These are phyloP conservation scores for Piprites chloris DNA, from an alignment of 2,113 vertebrate species.

Conservation along the genomic window DNA sequence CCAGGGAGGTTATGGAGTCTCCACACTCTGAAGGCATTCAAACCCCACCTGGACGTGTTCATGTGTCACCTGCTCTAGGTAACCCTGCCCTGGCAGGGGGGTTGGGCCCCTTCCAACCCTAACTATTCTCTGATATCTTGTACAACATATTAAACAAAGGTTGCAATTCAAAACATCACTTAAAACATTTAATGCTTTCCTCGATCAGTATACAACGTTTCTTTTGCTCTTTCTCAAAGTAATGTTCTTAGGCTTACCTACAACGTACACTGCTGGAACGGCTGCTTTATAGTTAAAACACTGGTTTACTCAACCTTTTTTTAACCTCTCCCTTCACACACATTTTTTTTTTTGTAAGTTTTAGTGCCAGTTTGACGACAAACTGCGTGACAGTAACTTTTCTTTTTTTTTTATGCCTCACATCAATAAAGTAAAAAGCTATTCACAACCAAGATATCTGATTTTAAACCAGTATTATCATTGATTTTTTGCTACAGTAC, in stretches of 20 bases:
- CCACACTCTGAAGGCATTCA: background rate
- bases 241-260: background rate
- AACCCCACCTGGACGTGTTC: background rate
- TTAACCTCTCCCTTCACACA: background rate
- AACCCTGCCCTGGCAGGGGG: background rate
- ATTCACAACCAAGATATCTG: background rate
- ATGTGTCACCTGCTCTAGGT: background rate
- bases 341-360: background rate
- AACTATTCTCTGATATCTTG: background rate
- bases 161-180: background rate
- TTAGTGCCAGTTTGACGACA: background rate
- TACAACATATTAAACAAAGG: background rate
- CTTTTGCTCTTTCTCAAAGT: background rate
- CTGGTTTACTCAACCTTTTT: background rate
- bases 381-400: fast-evolving
- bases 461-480: background rate
- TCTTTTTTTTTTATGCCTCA: background rate
- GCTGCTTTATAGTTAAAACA: background rate
- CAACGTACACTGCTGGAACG: background rate
- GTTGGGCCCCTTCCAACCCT: background rate
- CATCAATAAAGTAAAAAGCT: background rate
- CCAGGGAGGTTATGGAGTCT: background rate
- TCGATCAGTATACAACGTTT: background rate
- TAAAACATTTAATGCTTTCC: background rate
- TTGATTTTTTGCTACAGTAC: background rate